Conservation (phyloP, 2,113 vertebrate genomes). For the Bombycilla garrulus region DNA sequence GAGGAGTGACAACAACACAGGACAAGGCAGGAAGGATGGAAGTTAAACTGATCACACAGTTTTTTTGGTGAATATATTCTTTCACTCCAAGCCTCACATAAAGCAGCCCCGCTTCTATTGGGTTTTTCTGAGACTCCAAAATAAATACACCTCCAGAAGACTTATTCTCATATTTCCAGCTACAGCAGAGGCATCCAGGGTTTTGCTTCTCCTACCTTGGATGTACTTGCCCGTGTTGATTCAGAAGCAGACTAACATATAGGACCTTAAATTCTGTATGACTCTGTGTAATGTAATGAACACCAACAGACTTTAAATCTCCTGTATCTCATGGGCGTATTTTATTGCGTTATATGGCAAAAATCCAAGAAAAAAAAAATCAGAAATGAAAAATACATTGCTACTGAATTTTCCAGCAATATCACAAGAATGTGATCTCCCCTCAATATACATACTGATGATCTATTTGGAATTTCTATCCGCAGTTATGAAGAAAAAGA, state of each 20-base stretch:
- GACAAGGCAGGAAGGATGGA: neutral
- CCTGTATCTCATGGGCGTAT: slow-evolving; percentile 52
- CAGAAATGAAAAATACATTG: slow-evolving; percentile 45
- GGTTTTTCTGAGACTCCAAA: slow-evolving; percentile 47
- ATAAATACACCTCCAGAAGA: slow-evolving; percentile 63
- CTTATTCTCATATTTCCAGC: slow-evolving; percentile 69
- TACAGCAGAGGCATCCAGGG: slow-evolving; percentile 54
- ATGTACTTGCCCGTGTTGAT: slow-evolving; percentile 42
- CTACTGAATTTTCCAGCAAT: slow-evolving; percentile 67
- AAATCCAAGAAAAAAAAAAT: slow-evolving; percentile 37
- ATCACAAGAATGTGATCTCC: slow-evolving; percentile 63
- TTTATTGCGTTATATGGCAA: slow-evolving; percentile 45
- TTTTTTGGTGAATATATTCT: neutral
- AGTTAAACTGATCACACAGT: slow-evolving; percentile 12
- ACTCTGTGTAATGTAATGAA: slow-evolving; percentile 54
- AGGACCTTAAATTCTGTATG: slow-evolving; percentile 50
- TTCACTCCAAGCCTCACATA: slow-evolving; percentile 38
- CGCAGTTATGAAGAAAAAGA: slow-evolving; percentile 32
- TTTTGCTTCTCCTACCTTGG: slow-evolving; percentile 54
- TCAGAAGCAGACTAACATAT: slow-evolving; percentile 51
- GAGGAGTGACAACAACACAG: neutral
- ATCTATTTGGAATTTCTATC: slow-evolving; percentile 69
- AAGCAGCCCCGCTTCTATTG: slow-evolving; percentile 26
- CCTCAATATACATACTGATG: slow-evolving; percentile 46
- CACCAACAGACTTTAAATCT: slow-evolving; percentile 66